A percentile compares a stretch with the other conserved stretches of the same genome.
phyloP scores from a whole-genome alignment of 2,797 vertebrate genomes.

The Characodon lateralis region DNA sequence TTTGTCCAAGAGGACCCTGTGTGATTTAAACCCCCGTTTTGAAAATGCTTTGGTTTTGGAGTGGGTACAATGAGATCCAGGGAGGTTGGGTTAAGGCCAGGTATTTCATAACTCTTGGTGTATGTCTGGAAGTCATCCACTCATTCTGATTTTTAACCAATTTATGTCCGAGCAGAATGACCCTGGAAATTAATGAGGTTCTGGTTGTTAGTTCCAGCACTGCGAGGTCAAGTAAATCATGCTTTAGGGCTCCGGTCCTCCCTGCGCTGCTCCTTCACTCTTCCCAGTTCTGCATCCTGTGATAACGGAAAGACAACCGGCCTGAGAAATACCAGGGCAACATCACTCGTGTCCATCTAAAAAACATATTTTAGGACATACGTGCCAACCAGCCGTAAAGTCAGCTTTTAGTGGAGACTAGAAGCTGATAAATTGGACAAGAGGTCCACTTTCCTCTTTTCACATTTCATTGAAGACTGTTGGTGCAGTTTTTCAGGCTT shows the following conservation, averaged over 20 bases:
- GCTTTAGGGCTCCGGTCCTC: constrained; percentile 83
- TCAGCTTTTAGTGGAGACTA: constrained; percentile 90
- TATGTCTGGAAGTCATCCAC: constrained; percentile 96
- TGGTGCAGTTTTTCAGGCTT: constrained; percentile 57
- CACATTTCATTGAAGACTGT: constrained; percentile 72
- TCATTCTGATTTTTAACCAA: constrained; percentile 91
- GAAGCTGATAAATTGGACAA: constrained; percentile 90
- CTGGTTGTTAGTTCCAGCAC: constrained; percentile 88
- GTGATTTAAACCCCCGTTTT: constrained; percentile 92
- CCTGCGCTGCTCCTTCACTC: constrained; percentile 74
- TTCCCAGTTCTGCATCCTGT: constrained; percentile 83
- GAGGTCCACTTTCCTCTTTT: constrained; percentile 86
- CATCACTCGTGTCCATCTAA: constrained; percentile 90
- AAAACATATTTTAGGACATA: constrained; percentile 87
- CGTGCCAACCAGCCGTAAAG: constrained; percentile 86
- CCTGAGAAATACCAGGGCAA: constrained; percentile 94
- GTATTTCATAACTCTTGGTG: constrained; percentile 96
- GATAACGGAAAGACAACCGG: constrained; percentile 88
- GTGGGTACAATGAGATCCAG: constrained; percentile 79
- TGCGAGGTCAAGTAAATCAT: constrained; percentile 98
- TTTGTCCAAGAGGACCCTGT: constrained; percentile 83
- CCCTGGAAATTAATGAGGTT: constrained; percentile 98
- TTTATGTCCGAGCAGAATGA: constrained; percentile 96
- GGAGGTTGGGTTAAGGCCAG: constrained; percentile 73
- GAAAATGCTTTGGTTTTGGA: constrained; percentile 87